phyloP scores from a whole-genome alignment of 2,113 vertebrate genomes.

The Proteles cristata region DNA sequence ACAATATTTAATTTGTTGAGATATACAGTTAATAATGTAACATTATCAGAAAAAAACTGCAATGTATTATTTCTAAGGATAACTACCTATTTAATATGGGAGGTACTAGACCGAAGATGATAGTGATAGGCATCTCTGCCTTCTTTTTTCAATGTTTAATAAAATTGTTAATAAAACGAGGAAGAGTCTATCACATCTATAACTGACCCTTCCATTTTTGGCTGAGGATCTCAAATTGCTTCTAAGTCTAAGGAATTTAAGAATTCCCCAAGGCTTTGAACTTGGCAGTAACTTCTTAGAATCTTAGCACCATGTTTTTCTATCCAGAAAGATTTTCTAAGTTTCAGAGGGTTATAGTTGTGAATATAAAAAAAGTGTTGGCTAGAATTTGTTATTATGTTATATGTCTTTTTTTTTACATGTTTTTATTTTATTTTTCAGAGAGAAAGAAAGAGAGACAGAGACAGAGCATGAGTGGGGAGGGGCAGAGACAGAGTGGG shows the following conservation, averaged over 20 bases:
- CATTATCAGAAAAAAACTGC: not conserved
- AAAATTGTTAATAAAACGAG: slow-evolving; percentile 11
- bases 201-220: not conserved
- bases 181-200: not conserved
- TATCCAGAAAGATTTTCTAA: not conserved
- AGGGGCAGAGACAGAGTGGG: no score
- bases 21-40: not conserved
- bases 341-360: not conserved
- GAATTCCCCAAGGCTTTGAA: not conserved
- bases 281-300: not conserved
- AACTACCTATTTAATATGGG: not conserved
- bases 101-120: not conserved
- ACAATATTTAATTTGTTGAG: not conserved
- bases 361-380: not conserved
- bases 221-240: not conserved
- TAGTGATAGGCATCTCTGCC: not conserved
- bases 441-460: no score
- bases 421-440: no score
- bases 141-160: not conserved
- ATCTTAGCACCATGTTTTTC: not conserved
- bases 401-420: not conserved
- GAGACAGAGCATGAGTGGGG: no score
- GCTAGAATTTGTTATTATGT: not conserved
- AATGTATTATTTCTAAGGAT: not conserved
- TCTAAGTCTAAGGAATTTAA: not conserved